Evolutionary conservation across 2,113 vertebrate genomes (phyloP).

Genomic region (Balaeniceps rex): DNA sequence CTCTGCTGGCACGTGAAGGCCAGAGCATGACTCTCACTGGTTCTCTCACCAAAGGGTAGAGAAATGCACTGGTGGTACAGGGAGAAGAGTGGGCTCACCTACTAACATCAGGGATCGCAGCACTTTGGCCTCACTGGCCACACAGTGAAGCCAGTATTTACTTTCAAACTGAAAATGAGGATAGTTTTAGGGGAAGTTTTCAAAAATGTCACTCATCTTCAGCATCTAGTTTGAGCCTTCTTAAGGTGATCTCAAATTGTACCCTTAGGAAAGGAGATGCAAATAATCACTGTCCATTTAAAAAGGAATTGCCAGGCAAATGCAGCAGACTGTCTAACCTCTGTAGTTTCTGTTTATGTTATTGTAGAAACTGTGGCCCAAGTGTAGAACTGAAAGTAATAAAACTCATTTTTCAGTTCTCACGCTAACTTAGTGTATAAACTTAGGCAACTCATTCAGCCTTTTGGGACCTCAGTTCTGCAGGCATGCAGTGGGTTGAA

Average conservation of each 20-base stretch:
- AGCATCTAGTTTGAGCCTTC: not conserved
- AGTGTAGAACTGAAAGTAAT: not conserved
- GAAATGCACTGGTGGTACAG: not conserved
- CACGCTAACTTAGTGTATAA: not conserved
- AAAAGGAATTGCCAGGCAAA: not conserved
- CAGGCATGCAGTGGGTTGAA: not conserved
- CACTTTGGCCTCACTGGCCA: not conserved
- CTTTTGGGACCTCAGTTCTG: not conserved
- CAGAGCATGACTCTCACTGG: rapidly evolving
- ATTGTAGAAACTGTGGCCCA: not conserved
- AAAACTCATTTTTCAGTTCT: not conserved
- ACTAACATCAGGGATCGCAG: not conserved
- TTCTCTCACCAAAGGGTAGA: rapidly evolving
- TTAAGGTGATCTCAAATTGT: not conserved
- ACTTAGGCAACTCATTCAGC: not conserved
- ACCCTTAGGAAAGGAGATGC: not conserved
- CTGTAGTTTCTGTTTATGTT: not conserved
- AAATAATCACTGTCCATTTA: not conserved
- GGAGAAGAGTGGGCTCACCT: not conserved
- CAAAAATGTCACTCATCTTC: not conserved
- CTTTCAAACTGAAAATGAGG: not conserved
- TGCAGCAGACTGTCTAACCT: not conserved
- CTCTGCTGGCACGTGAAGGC: not conserved
- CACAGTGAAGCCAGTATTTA: not conserved
- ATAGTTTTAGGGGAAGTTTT: not conserved